Percentiles rank a stretch among this genome's conserved stretches.
Evolutionary conservation across 2,888 invertebrate species (phyloP).

Genomic region (Rotaria macrura): DNA sequence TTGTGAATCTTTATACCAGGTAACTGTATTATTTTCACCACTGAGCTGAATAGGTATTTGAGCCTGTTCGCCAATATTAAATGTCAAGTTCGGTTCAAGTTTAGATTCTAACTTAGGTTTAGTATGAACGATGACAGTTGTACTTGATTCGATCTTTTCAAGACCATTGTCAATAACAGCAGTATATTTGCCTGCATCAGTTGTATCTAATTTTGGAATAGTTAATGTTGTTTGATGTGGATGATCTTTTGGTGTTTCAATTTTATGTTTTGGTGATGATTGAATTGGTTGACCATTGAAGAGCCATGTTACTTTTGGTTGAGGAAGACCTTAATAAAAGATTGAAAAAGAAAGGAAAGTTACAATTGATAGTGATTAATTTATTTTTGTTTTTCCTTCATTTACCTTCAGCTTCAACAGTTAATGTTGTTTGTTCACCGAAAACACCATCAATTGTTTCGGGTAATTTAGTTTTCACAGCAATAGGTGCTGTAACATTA

Average conservation of each 20-base stretch:
- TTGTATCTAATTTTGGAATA: neutral
- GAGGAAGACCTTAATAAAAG: neutral
- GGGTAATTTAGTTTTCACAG: neutral
- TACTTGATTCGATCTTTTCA: neutral
- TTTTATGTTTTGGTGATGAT: neutral
- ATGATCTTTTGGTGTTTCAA: neutral
- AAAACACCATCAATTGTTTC: neutral
- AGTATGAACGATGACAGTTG: neutral
- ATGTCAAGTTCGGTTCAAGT: slow-evolving; percentile 7
- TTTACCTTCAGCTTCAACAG: neutral
- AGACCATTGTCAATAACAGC: neutral
- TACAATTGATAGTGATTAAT: neutral
- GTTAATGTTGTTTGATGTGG: neutral
- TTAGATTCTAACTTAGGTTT: slow-evolving; percentile 22
- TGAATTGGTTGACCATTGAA: slow-evolving; percentile 2
- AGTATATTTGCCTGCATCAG: neutral
- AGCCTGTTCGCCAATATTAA: neutral
- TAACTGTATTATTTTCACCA: slow-evolving; percentile 6
- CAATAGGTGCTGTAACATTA: neutral
- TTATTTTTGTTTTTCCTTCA: neutral
- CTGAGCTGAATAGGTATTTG: neutral
- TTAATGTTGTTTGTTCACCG: neutral
- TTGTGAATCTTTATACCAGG: neutral
- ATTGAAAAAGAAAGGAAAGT: neutral
- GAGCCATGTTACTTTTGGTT: neutral